Base-by-base conservation (phyloP, 2,888 invertebrate genomes). In the Drosophila neotestacea region DNA sequence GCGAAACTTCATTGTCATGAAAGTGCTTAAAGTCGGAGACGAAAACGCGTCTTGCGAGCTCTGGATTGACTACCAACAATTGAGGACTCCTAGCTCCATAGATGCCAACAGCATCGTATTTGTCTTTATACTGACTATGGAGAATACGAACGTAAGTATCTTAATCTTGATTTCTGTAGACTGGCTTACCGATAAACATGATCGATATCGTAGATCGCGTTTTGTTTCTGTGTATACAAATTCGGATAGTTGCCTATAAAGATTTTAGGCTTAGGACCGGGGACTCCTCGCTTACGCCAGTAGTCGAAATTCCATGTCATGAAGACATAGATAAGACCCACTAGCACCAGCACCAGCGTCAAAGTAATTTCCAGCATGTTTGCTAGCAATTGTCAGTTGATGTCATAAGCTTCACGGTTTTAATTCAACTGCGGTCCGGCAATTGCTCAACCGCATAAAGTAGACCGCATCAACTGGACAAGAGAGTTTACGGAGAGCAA, bases 21-120 rank as follows among this genome's bases (percentile, higher is more conserved):
- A 93, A 93, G 41, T 83, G 64, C 10, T 91, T 90, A 22, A 93
- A 93, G 41, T 93, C 92, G 10, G 88, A 91, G 9, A 93, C 92
- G 11, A 93, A 83, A 1, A 93, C 79, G 4, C 91, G 90, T 7
- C 76, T 74, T 0, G 92, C 88, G 10, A 93, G 46, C 5, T 92
- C 90, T 0, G 92, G 92, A 68, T 88, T 93, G 2, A 90, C 66
- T 0, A 93, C 32, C 9, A 93, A 6, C 1, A 93, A 58, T n/a
- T 92, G 71, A 0, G 93, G 93, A 0, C 58, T 76, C 1, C 90
- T 85, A 4, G 89, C 74, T 5, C 75, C 80, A 62, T 84, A 94
- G 3, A 93, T 78, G 0, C 94, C 94, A 10, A 93, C 90, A 27
- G 92, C 92, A 58, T 90, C 82, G 39, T 90, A 88, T 0, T 83